phyloP scores from a whole-genome alignment of 2,113 vertebrate species.

The Sinocyclocheilus rhinocerous region DNA sequence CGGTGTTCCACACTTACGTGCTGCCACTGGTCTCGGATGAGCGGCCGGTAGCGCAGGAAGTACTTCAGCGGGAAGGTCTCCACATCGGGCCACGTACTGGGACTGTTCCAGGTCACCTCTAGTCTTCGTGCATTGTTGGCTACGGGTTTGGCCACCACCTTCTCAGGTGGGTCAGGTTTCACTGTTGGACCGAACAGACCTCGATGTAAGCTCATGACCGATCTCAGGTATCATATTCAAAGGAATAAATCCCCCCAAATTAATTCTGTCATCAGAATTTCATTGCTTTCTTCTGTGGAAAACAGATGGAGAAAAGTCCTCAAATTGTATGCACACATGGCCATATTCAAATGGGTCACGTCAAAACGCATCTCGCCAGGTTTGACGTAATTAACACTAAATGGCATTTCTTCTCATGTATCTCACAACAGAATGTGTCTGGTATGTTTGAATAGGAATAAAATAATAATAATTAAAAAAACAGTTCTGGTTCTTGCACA shows the following conservation, averaged over 20 bases:
- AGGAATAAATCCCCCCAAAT: not conserved
- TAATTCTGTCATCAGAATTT: not conserved
- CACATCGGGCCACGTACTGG: constrained; percentile 90
- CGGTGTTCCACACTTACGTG: constrained; percentile 80
- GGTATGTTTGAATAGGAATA: not conserved
- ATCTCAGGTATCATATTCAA: not conserved
- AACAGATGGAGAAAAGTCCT: not conserved
- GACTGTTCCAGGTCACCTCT: constrained; percentile 93
- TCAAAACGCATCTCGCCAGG: not conserved
- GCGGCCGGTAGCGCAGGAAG: constrained; percentile 93
- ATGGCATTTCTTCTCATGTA: not conserved
- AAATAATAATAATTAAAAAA: not conserved
- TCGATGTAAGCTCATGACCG: constrained; percentile 27
- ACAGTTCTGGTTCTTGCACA: not conserved
- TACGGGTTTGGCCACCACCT: constrained; percentile 87
- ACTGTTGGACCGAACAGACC: constrained; percentile 74
- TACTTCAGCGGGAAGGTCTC: constrained; percentile 95
- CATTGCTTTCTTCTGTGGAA: not conserved
- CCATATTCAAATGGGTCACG: not conserved
- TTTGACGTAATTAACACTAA: not conserved
- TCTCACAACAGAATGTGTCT: not conserved
- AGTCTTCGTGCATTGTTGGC: constrained; percentile 84
- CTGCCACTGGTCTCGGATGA: constrained; percentile 95
- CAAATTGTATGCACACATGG: not conserved
- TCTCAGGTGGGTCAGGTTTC: constrained; percentile 94